Base-by-base conservation (phyloP, 2,888 invertebrate species). In the Stomorhina lunata region DNA sequence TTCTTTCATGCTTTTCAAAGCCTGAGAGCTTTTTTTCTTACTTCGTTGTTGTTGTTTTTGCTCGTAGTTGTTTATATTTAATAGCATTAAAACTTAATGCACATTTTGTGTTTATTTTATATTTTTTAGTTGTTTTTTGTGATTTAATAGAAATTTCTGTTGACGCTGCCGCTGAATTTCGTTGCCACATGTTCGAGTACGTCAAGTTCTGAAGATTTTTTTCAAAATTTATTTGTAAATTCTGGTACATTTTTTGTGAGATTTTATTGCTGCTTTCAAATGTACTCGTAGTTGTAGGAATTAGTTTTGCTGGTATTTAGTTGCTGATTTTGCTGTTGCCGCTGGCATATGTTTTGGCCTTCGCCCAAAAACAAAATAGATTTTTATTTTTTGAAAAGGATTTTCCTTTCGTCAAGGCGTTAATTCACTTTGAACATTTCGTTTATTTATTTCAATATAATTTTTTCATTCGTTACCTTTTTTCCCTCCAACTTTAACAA, bases 371-470 rank as follows among this genome's bases (percentile, higher is more conserved):
- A 69, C 50, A 69, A 32, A 32, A 22, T 55, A 50, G 40, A 27
- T 29, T 29, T 43, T 63, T 50, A 77, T 9, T 65, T 65, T 73
- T 50, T 71, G 53, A 75, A 79, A 79, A 82, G 66, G 82, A 82
- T 82, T 82, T 82, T 82, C 71, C 78, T 75, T 75, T 82, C 79
- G 82, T 82, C 79, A 79, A 82, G 82, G 82, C 82, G 82, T 82
- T 82, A 82, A 82, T 82, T 79, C 82, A 82, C 82, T 82, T 82
- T 79, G 82, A 82, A 66, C 79, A 82, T 82, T 69, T 68, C 72
- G 75, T 76, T 78, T 73, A 79, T 75, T 79, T 82, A 75, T 82
- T 79, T 82, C 68, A 69, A 69, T 82, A 63, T 55, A 45, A 63
- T 59, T 43, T 61, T 48, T 57, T 22, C 45, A 34, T 40, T 65